phyloP scores from a whole-genome alignment of 2,888 invertebrate genomes.

The Andricus curvator region DNA sequence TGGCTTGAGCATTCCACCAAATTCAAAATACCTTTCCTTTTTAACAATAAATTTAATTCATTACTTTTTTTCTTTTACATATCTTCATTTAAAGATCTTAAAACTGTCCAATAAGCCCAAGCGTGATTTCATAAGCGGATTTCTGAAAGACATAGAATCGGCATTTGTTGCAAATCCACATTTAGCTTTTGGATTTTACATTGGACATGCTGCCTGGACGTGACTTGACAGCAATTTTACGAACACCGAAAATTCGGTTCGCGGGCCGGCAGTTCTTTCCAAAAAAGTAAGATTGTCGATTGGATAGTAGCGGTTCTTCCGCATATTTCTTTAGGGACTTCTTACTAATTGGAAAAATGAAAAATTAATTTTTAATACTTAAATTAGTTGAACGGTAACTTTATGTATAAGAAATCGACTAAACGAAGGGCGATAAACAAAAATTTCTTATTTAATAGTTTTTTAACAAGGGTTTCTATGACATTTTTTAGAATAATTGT shows the following conservation, averaged over 20 bases:
- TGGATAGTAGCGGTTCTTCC: not conserved
- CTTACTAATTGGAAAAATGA: not conserved
- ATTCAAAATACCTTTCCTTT: slow-evolving; percentile 15
- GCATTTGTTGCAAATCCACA: slow-evolving; percentile 15
- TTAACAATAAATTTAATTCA: not conserved
- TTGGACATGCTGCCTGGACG: slow-evolving; percentile 20
- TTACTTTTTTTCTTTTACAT: not conserved
- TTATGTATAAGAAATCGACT: not conserved
- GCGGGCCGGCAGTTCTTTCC: slow-evolving; percentile 1
- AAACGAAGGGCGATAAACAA: not conserved
- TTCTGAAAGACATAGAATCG: slow-evolving; percentile 34
- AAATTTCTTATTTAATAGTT: not conserved
- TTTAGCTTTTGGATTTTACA: slow-evolving; percentile 2
- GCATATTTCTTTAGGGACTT: not conserved
- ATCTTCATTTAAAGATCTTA: slow-evolving; percentile 16
- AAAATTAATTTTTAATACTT: not conserved
- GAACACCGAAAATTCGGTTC: not conserved
- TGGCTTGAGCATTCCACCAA: slow-evolving; percentile 21
- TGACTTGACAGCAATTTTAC: not conserved
- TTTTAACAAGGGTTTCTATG: not conserved
- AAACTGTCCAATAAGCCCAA: slow-evolving; percentile 28
- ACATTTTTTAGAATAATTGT: not conserved
- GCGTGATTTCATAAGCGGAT: slow-evolving; percentile 13
- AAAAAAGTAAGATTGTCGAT: slow-evolving; percentile 26
- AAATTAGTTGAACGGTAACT: no score